Evolutionary conservation across 1,140 invertebrate genomes (phyloP).

Genomic region (Cotesia glomerata): DNA sequence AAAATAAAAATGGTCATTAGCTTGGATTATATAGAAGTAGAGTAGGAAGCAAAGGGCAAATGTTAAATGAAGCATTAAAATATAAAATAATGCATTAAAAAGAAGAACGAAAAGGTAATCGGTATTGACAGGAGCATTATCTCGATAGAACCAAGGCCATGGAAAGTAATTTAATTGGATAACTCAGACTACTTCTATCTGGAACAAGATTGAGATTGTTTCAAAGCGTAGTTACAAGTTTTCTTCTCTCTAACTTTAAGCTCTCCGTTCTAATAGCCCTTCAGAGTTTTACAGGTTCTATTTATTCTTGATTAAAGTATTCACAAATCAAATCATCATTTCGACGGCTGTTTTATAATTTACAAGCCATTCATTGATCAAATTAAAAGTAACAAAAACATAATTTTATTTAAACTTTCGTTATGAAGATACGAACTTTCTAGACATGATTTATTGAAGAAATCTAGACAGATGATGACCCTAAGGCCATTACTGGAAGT

Average conservation of each 20-base stretch:
- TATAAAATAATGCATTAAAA: neutral
- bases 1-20: slow-evolving; percentile 40
- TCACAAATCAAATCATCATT: too few relatives aligned
- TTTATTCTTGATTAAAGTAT: too few relatives aligned
- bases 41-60: too few relatives aligned
- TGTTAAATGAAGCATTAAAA: neutral
- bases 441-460: too few relatives aligned
- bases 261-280: neutral
- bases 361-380: too few relatives aligned
- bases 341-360: too few relatives aligned
- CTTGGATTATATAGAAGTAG: neutral
- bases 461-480: too few relatives aligned
- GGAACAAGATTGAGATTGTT: neutral
- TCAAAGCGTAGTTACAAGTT: neutral
- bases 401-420: too few relatives aligned
- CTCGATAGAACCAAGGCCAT: neutral
- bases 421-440: too few relatives aligned
- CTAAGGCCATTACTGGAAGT: too few relatives aligned
- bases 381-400: too few relatives aligned
- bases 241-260: neutral
- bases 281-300: neutral
- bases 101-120: slow-evolving; percentile 1
- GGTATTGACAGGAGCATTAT: slow-evolving; percentile 3
- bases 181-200: neutral
- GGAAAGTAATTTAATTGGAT: slow-evolving; percentile 6